Evolutionary conservation across 1,140 invertebrate genomes (phyloP).

Genomic region (Triops longicaudatus): DNA sequence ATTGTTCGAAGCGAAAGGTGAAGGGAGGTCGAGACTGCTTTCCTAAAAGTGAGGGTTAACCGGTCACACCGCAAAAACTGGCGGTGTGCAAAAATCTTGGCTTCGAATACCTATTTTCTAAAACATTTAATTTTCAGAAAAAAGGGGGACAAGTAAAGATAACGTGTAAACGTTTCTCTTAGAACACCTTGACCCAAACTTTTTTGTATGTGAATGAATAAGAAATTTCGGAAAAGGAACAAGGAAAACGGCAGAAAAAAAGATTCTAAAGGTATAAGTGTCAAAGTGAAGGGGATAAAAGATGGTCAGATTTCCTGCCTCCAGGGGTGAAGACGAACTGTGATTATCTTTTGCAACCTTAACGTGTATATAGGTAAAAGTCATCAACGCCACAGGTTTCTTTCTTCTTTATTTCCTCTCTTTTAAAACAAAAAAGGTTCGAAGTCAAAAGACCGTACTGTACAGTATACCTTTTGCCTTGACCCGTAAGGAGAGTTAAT

Average conservation of each 20-base stretch:
- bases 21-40: no score
- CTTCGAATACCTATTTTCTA: no score
- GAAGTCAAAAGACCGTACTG: no score
- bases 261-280: not conserved
- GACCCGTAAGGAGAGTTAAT: constrained; percentile 1
- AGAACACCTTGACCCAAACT: not conserved
- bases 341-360: not conserved
- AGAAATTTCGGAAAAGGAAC: not conserved
- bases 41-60: no score
- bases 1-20: no score
- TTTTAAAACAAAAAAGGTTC: not conserved
- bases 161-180: not conserved
- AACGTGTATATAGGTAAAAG: not conserved
- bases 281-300: not conserved
- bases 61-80: no score
- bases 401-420: not conserved
- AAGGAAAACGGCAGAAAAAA: no score
- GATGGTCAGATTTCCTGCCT: not conserved
- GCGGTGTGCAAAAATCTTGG: no score
- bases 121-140: no score
- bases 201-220: not conserved
- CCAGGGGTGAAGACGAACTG: not conserved
- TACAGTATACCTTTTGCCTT: not conserved
- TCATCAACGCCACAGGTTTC: not conserved
- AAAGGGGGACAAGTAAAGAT: no score